Conservation (phyloP, 2,888 invertebrate genomes). For the Tetragonisca angustula region DNA sequence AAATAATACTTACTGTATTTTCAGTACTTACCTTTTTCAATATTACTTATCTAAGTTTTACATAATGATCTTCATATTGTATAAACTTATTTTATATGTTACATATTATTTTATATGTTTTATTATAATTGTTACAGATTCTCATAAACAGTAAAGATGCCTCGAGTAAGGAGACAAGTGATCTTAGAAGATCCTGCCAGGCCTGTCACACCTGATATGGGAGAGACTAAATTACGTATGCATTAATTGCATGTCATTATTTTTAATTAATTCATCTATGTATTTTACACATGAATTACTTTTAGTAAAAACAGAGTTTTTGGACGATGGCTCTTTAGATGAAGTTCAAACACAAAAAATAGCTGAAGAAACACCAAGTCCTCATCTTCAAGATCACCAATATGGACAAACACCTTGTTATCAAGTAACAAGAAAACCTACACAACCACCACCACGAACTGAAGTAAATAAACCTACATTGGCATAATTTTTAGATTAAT, state of each 20-base stretch:
- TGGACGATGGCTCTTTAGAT: conserved; percentile 81
- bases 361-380: conserved; percentile 86
- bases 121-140: conserved; percentile 53
- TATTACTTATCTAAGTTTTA: not conserved
- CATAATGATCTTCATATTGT: not conserved
- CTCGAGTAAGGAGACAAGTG: conserved; percentile 83
- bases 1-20: not conserved
- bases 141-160: conserved; percentile 74
- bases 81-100: not conserved
- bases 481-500: not conserved
- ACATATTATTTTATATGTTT: not conserved
- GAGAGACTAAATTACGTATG: conserved; percentile 82
- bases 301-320: conserved; percentile 80
- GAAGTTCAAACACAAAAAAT: conserved; percentile 81
- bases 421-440: conserved; percentile 81
- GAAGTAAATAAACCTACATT: conserved; percentile 74
- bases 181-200: conserved; percentile 83
- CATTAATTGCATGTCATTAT: conserved; percentile 18
- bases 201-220: conserved; percentile 83
- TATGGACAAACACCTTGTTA: conserved; percentile 91
- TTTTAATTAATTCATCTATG: not conserved
- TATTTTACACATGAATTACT: conserved; percentile 13
- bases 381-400: conserved; percentile 93
- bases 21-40: not conserved
- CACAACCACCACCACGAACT: conserved; percentile 81